These are phyloP conservation scores for Pagrus major DNA, from an alignment of 2,113 vertebrate genomes.

Conservation along the genomic window DNA sequence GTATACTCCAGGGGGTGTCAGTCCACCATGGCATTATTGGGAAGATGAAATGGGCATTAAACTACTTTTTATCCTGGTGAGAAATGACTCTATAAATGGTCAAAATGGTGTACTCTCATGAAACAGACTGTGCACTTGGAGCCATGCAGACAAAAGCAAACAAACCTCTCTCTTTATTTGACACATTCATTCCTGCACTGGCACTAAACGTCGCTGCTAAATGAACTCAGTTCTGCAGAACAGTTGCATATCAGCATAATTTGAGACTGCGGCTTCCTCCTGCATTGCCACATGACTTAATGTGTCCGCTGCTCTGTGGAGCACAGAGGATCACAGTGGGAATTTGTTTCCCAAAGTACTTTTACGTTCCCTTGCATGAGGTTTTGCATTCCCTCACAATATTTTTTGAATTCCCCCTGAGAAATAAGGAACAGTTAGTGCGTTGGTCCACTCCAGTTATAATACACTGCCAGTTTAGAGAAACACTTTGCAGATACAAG, in stretches of 20 bases:
- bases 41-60: neutral
- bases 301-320: neutral
- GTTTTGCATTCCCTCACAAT: neutral
- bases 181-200: neutral
- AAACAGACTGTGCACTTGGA: neutral
- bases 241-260: constrained; percentile 12
- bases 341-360: neutral
- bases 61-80: neutral
- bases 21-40: too few relatives aligned
- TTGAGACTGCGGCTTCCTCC: neutral
- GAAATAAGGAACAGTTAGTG: neutral
- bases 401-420: neutral
- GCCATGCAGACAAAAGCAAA: neutral
- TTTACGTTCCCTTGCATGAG: neutral
- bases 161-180: neutral
- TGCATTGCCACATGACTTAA: neutral
- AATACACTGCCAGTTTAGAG: neutral
- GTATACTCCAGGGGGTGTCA: too few relatives aligned
- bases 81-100: constrained; percentile 15
- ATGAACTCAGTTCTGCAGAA: neutral
- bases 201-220: neutral
- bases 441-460: neutral
- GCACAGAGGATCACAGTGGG: neutral
- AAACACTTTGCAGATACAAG: too few relatives aligned
- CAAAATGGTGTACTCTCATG: neutral